Evolutionary conservation across 2,888 invertebrate species (phyloP), one percentile per base, ranked within the genome.

Genomic region (Cantharis rustica): DNA sequence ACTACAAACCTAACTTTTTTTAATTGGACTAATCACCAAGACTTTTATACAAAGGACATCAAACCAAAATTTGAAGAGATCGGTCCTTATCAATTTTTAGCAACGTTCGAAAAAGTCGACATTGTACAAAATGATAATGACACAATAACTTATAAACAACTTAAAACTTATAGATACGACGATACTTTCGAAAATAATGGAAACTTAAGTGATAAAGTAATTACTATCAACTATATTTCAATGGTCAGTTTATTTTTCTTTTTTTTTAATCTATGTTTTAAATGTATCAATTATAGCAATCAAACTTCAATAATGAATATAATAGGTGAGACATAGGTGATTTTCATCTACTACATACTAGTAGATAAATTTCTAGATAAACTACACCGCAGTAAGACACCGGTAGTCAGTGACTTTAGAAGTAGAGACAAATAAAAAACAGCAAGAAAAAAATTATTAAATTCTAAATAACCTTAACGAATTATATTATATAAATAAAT

Each of bases 1-100:
- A 90, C 88, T 83, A 88, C 95, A 81, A 93, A 94, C 81, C 89
- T 95, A 74, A 93, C 92, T 84, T 89, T 94, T 80, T 95, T 92
- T 87, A 95, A 95, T 87, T 95, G 95, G 95, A 95, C 95, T 3
- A 95, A 95, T 87, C 91, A 94, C 0, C 90, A 93, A 10, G 90
- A 92, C 69, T 90, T 92, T 61, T 90, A 90, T 2, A 90, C 91
- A 16, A 47, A 61, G 3, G 89, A 88, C 10, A 86, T 85, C 1
- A 93, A 92, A 80, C 92, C 92, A 0, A 89, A 88, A 64, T 87
- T 93, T 20, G 85, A 89, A 74, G 87, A 91, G 83, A 82, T 91
- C 69, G 93, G 93, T n/a, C 93, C 93, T 0, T 93, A 93, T 85
- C 89, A 91, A 0, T 94, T 90, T 85, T 90, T 89, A 0, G 95